These are phyloP conservation scores for Pseudococcus longispinus DNA, from an alignment of 2,888 invertebrate genomes.

Conservation along the genomic window DNA sequence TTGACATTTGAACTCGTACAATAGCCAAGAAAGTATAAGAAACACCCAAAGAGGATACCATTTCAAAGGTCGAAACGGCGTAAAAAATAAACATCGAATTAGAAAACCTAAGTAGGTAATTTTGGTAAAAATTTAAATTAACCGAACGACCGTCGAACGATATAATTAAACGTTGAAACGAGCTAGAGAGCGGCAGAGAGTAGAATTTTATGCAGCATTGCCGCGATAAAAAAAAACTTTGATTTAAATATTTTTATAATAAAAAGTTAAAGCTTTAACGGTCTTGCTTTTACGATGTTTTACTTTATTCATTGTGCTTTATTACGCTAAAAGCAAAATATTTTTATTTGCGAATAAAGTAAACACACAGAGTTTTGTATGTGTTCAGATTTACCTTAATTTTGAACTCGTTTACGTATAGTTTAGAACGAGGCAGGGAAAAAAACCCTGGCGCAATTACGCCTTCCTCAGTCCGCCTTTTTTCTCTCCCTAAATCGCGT, in stretches of 20 bases:
- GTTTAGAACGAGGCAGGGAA: neutral
- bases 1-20: neutral
- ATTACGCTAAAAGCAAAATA: slow-evolving; percentile 38
- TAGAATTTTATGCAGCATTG: slow-evolving; percentile 28
- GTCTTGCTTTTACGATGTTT: slow-evolving; percentile 22
- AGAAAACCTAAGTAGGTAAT: neutral
- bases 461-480: too few species aligned
- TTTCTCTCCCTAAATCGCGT: neutral
- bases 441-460: neutral
- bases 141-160: slow-evolving; percentile 7
- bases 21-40: neutral
- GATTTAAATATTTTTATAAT: slow-evolving; percentile 47
- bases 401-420: neutral
- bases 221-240: slow-evolving; percentile 33
- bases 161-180: slow-evolving; percentile 11
- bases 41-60: neutral
- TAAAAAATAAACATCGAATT: neutral
- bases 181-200: neutral
- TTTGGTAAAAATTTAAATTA: slow-evolving; percentile 27
- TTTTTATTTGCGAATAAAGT: slow-evolving; percentile 32
- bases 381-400: neutral
- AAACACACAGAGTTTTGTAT: neutral
- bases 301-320: slow-evolving; percentile 9
- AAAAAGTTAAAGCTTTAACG: slow-evolving; percentile 35
- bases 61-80: neutral